A percentile compares a stretch with the other conserved stretches of the same genome.
Conservation (phyloP, 2,113 vertebrate species). For the Balaeniceps rex region DNA sequence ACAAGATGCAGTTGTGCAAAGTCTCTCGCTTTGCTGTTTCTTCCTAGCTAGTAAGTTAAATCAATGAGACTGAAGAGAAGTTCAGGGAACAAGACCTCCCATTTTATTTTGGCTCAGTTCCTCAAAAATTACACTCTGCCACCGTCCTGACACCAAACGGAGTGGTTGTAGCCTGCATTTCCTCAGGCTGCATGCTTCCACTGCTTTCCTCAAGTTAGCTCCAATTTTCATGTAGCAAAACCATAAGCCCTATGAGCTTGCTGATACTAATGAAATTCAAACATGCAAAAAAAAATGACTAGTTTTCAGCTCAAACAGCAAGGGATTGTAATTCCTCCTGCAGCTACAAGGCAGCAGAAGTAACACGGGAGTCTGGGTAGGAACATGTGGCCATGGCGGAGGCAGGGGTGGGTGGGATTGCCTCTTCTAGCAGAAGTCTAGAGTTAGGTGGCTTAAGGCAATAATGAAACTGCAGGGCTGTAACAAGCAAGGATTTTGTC, state of each 20-base stretch:
- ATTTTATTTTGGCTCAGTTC: not conserved
- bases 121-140: not conserved
- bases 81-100: not conserved
- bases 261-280: not conserved
- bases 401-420: not conserved
- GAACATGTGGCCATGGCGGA: not conserved
- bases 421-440: not conserved
- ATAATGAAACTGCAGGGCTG: not conserved
- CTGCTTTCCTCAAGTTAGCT: not conserved
- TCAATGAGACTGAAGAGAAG: not conserved
- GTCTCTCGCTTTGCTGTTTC: not conserved
- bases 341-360: not conserved
- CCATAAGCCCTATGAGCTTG: not conserved
- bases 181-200: not conserved
- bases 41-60: not conserved
- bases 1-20: not conserved
- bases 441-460: not conserved
- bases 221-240: not conserved
- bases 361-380: accelerated
- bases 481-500: not conserved
- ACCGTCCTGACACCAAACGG: not conserved
- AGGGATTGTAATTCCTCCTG: not conserved
- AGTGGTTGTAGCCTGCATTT: not conserved
- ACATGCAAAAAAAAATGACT: not conserved
- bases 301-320: not conserved